phyloP scores from a whole-genome alignment of 2,113 vertebrate species.

The Tragulus kanchil region DNA sequence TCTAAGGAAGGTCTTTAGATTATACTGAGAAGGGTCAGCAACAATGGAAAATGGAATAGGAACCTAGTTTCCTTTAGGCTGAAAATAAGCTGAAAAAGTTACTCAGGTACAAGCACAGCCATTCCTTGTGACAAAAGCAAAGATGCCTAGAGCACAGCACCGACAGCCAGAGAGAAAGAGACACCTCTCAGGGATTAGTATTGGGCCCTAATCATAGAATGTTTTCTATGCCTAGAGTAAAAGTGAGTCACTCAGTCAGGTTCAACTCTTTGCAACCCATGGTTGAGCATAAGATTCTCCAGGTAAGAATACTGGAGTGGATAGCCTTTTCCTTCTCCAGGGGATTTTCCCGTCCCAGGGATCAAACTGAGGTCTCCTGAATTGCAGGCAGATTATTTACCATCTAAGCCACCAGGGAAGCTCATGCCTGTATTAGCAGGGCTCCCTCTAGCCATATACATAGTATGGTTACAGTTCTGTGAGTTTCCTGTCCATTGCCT shows the following conservation, averaged over 20 bases:
- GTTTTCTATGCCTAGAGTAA: background rate
- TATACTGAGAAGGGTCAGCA: background rate
- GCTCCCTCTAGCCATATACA: too few relatives aligned
- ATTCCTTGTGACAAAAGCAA: background rate
- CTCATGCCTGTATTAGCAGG: too few relatives aligned
- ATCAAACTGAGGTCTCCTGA: too few relatives aligned
- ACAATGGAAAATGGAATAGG: background rate
- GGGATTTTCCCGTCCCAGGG: too few relatives aligned
- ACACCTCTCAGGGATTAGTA: background rate
- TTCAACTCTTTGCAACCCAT: too few relatives aligned
- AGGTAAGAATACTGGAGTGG: too few relatives aligned
- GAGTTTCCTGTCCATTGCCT: background rate
- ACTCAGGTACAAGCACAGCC: background rate
- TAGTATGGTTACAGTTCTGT: background rate
- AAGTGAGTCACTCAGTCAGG: background rate
- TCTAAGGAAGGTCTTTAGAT: background rate
- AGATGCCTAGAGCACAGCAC: background rate
- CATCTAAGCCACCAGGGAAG: too few relatives aligned
- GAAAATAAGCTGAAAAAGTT: background rate
- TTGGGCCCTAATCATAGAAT: background rate
- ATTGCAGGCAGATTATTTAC: too few relatives aligned
- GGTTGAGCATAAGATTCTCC: too few relatives aligned
- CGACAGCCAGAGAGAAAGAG: background rate
- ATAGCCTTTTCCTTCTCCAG: too few relatives aligned
- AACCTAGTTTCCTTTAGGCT: background rate